Evolutionary conservation across 2,113 vertebrate species (phyloP).

Genomic region (Corvus hawaiiensis): DNA sequence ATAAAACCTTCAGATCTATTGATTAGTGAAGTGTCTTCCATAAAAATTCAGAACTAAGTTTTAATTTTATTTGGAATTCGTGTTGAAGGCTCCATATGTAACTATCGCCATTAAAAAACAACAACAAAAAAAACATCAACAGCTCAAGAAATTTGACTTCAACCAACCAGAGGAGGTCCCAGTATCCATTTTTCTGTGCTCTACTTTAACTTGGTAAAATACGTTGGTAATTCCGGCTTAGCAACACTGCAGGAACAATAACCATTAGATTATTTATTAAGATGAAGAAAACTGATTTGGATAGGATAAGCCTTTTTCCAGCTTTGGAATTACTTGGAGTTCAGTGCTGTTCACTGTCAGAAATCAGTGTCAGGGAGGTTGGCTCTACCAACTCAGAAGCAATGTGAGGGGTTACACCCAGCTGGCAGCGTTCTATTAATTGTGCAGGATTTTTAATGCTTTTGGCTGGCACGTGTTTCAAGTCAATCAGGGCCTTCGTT

Average conservation of each 20-base stretch:
- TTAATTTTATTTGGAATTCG: background rate
- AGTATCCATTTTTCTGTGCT: background rate
- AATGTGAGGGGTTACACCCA: background rate
- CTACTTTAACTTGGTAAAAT: background rate
- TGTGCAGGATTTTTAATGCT: background rate
- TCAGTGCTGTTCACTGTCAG: background rate
- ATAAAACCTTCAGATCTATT: background rate
- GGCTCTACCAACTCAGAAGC: background rate
- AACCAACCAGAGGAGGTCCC: background rate
- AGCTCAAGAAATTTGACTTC: background rate
- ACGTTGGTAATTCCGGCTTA: background rate
- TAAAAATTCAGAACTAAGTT: background rate
- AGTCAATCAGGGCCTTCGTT: background rate
- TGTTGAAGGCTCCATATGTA: background rate
- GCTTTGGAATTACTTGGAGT: background rate
- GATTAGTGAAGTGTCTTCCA: background rate
- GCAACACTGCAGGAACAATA: background rate
- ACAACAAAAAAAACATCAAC: background rate
- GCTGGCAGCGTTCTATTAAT: background rate
- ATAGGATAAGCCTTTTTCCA: background rate
- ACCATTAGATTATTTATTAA: background rate
- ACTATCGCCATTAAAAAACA: background rate
- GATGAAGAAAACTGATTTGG: background rate
- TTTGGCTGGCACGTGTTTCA: background rate
- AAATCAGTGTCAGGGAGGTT: background rate